Conservation (phyloP, 2,888 invertebrate species). For the Eupithecia inturbata region DNA sequence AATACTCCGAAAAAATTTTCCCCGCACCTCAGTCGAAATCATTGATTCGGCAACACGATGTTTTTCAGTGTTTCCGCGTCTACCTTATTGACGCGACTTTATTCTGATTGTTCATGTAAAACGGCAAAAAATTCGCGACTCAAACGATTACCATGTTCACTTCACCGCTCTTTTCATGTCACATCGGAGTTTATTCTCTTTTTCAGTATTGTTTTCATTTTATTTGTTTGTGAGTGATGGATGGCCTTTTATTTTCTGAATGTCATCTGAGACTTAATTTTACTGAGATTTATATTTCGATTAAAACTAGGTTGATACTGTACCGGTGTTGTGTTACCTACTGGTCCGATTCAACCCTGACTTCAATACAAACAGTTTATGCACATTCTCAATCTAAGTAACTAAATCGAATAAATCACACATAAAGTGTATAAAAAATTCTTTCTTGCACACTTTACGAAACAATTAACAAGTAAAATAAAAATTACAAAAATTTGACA, state of each 20-base stretch:
- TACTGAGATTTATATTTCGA: neutral
- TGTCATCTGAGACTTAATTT: neutral
- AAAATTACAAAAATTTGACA: too few relatives aligned
- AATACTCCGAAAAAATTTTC: neutral
- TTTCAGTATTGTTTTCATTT: neutral
- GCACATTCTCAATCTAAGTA: too few relatives aligned
- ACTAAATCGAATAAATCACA: too few relatives aligned
- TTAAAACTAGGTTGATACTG: neutral
- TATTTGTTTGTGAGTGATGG: neutral
- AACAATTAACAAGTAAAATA: too few relatives aligned
- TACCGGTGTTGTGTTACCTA: neutral
- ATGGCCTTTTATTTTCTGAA: neutral
- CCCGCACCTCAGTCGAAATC: constrained; percentile 19
- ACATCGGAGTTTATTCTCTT: neutral
- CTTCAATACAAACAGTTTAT: neutral
- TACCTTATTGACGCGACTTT: constrained; percentile 18
- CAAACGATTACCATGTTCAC: constrained; percentile 2
- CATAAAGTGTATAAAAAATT: too few relatives aligned
- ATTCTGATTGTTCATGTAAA: constrained; percentile 23
- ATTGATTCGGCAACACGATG: constrained; percentile 30
- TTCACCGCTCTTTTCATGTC: constrained; percentile 3
- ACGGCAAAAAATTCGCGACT: neutral
- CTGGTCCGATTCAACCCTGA: neutral
- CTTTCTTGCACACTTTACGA: too few relatives aligned
- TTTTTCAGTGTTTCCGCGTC: constrained; percentile 31